Conservation (phyloP, 2,888 invertebrate species). For the Encarsia formosa region DNA sequence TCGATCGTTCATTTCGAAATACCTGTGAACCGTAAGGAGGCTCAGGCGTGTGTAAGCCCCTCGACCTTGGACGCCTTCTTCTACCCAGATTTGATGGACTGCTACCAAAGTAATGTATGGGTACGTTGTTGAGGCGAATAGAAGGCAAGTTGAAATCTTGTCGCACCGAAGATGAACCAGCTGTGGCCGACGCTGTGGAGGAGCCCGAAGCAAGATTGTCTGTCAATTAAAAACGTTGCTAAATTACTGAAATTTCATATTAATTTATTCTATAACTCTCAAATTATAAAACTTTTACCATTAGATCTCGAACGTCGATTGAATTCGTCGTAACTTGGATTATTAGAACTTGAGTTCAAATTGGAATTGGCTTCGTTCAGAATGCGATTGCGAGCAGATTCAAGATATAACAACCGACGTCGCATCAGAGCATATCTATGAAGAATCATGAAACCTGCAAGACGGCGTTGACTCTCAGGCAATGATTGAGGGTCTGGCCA, state of each 20-base stretch:
- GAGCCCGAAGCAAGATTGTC: neutral
- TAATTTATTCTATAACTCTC: neutral
- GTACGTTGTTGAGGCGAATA: constrained; percentile 63
- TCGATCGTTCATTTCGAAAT: too few relatives aligned
- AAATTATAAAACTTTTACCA: neutral
- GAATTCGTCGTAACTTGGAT: neutral
- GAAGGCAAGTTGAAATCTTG: constrained; percentile 52
- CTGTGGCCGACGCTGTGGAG: neutral
- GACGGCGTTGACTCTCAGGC: neutral
- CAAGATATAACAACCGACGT: neutral
- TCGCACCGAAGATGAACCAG: neutral
- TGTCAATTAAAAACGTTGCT: neutral
- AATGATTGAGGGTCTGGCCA: neutral
- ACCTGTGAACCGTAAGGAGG: neutral
- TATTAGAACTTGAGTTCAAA: too few relatives aligned
- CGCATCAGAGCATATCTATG: constrained; percentile 6
- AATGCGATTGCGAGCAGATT: too few relatives aligned
- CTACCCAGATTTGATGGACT: constrained; percentile 8
- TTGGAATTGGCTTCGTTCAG: too few relatives aligned
- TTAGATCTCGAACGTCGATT: neutral
- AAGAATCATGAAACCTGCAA: constrained; percentile 4
- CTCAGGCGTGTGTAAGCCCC: constrained; percentile 8
- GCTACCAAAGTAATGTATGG: constrained; percentile 46
- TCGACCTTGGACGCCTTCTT: constrained; percentile 9
- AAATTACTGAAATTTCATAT: neutral